phyloP scores from a whole-genome alignment of 2,888 invertebrate species.

The Chymomyza caudatula region DNA sequence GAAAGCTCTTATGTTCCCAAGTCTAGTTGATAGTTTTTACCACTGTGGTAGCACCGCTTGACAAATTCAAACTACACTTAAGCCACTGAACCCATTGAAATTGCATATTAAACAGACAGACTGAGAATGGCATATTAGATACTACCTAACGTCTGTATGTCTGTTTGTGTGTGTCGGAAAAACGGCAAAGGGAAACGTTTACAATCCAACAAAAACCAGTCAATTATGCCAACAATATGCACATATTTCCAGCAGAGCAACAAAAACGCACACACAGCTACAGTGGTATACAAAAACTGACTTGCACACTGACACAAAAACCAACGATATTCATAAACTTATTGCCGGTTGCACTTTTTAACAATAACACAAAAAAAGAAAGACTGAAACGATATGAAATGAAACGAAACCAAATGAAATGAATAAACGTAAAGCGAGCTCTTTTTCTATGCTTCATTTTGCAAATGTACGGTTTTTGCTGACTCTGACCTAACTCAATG shows the following conservation, averaged over 20 bases:
- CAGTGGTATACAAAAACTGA: constrained; percentile 11
- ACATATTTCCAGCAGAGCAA: constrained; percentile 47
- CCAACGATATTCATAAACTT: constrained; percentile 56
- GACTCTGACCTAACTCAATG: not conserved
- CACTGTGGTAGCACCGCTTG: constrained; percentile 1
- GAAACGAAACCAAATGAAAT: constrained; percentile 46
- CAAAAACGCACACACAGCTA: constrained; percentile 9
- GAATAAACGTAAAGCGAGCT: constrained; percentile 13
- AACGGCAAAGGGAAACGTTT: constrained; percentile 6
- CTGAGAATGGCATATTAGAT: constrained; percentile 58
- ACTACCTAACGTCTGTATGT: not conserved
- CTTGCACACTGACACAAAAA: constrained; percentile 17
- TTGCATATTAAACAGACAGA: constrained; percentile 50
- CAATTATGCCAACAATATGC: constrained; percentile 67
- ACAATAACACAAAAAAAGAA: constrained; percentile 36
- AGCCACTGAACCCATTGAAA: constrained; percentile 44
- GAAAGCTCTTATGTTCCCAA: not conserved
- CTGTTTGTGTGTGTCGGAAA: not conserved
- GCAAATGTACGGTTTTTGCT: not conserved
- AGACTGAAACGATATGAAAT: constrained; percentile 9
- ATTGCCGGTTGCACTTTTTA: constrained; percentile 39
- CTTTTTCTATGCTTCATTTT: not conserved
- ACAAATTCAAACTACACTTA: constrained; percentile 31
- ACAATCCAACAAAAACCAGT: constrained; percentile 49
- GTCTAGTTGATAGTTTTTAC: not conserved